Evolutionary conservation across 2,888 invertebrate genomes (phyloP).

Genomic region (Leptopilina syphax): DNA sequence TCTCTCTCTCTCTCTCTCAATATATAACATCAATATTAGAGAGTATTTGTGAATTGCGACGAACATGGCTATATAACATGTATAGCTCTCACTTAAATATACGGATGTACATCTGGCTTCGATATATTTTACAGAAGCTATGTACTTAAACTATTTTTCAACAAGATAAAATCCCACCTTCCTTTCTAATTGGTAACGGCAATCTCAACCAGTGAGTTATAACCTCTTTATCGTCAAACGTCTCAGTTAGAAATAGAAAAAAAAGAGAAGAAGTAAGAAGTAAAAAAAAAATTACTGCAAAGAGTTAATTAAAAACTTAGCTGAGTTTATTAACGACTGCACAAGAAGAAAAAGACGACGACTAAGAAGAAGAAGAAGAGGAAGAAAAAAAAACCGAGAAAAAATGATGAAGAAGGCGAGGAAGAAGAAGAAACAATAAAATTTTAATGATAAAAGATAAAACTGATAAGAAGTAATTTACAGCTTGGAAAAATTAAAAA

Average conservation of each 20-base stretch:
- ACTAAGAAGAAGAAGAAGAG: too few relatives aligned
- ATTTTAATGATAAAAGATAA: too few relatives aligned
- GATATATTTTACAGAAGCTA: slow-evolving; percentile 18
- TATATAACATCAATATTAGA: slow-evolving; percentile 28
- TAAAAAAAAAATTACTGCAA: background rate
- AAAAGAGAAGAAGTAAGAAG: background rate
- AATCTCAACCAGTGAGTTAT: slow-evolving; percentile 10
- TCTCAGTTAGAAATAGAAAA: background rate
- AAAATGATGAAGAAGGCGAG: too few relatives aligned
- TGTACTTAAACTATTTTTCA: slow-evolving; percentile 17
- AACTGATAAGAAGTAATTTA: too few relatives aligned
- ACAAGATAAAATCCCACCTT: background rate
- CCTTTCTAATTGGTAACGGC: slow-evolving; percentile 19
- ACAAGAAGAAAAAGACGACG: too few relatives aligned
- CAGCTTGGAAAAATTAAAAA: too few relatives aligned
- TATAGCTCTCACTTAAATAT: background rate
- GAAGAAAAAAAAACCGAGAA: too few relatives aligned
- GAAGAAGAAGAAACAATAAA: too few relatives aligned
- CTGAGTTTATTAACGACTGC: too few relatives aligned
- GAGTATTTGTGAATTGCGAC: slow-evolving; percentile 25
- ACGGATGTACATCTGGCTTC: background rate
- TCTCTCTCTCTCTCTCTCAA: too few relatives aligned
- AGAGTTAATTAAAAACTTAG: too few relatives aligned
- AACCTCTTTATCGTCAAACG: background rate
- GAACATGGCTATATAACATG: background rate